phyloP scores from a whole-genome alignment of 2,113 vertebrate species.

The Notarius lentiginosus region DNA sequence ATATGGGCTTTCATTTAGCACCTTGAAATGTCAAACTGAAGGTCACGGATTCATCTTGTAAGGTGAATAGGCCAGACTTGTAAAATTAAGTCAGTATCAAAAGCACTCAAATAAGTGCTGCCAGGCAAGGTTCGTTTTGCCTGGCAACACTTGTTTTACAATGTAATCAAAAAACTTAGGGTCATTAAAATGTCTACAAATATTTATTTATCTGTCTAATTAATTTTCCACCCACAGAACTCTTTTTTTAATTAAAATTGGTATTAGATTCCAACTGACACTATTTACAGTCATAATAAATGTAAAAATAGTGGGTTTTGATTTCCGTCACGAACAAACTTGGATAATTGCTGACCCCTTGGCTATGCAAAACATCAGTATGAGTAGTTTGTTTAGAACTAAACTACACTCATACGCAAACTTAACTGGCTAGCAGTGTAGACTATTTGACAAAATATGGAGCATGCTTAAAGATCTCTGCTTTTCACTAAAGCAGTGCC shows the following conservation, averaged over 20 bases:
- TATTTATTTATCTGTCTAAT: not conserved
- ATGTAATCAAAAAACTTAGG: too few relatives aligned
- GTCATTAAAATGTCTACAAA: not conserved
- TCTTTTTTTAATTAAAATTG: not conserved
- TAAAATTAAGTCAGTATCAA: too few relatives aligned
- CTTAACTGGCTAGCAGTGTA: not conserved
- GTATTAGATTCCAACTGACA: not conserved
- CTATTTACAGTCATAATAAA: not conserved
- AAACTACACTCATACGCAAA: not conserved
- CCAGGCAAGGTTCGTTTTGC: too few relatives aligned
- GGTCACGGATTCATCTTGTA: too few relatives aligned
- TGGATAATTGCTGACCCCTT: not conserved
- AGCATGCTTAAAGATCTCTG: not conserved
- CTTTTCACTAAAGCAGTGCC: constrained; percentile 20
- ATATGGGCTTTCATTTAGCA: too few relatives aligned
- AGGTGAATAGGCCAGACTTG: too few relatives aligned
- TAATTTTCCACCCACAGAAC: not conserved
- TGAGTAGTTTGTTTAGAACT: not conserved
- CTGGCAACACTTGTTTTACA: too few relatives aligned
- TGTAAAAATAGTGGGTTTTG: not conserved
- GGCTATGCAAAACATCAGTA: not conserved
- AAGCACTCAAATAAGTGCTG: too few relatives aligned
- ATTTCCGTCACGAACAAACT: not conserved
- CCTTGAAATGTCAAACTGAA: too few relatives aligned
- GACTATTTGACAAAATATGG: too few relatives aligned